Evolutionary conservation across 2,113 vertebrate genomes (phyloP).

Genomic region (Sprattus sprattus): DNA sequence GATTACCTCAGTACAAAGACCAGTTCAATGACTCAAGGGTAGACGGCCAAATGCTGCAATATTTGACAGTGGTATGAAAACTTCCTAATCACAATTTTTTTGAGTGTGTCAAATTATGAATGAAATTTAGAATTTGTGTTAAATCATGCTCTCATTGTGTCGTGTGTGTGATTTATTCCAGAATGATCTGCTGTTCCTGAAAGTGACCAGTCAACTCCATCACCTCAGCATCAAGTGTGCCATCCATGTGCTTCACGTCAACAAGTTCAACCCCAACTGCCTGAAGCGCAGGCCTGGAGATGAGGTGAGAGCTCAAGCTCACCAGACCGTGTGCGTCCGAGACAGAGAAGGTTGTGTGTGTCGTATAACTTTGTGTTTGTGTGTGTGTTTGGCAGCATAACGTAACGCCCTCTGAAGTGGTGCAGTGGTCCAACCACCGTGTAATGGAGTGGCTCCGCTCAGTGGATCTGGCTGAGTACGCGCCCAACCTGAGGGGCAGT

Average conservation of each 20-base stretch:
- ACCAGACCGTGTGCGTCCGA: neutral
- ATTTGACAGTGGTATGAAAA: constrained; percentile 88
- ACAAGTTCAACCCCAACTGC: constrained; percentile 88
- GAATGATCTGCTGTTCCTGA: constrained; percentile 93
- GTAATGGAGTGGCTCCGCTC: constrained; percentile 98
- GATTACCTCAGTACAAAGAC: constrained; percentile 97
- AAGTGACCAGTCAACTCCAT: constrained; percentile 95
- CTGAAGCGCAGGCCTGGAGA: constrained; percentile 86
- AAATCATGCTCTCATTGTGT: neutral
- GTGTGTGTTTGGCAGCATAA: constrained; percentile 67
- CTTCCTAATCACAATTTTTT: neutral
- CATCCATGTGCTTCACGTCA: constrained; percentile 92
- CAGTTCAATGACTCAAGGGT: constrained; percentile 92
- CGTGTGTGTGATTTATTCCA: constrained; percentile 57
- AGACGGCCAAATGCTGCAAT: constrained; percentile 94
- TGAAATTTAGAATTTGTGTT: too few relatives aligned
- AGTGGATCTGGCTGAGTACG: constrained; percentile 94
- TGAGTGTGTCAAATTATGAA: neutral
- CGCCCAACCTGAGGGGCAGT: constrained; percentile 95
- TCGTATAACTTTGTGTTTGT: neutral
- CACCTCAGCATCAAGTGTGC: constrained; percentile 98
- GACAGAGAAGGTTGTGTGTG: neutral
- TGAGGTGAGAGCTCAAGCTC: constrained; percentile 73
- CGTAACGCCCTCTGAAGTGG: constrained; percentile 82
- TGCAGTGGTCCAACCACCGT: constrained; percentile 97